Evolutionary conservation across 2,888 invertebrate species (phyloP).

Genomic region (Xestia sexstrigata): DNA sequence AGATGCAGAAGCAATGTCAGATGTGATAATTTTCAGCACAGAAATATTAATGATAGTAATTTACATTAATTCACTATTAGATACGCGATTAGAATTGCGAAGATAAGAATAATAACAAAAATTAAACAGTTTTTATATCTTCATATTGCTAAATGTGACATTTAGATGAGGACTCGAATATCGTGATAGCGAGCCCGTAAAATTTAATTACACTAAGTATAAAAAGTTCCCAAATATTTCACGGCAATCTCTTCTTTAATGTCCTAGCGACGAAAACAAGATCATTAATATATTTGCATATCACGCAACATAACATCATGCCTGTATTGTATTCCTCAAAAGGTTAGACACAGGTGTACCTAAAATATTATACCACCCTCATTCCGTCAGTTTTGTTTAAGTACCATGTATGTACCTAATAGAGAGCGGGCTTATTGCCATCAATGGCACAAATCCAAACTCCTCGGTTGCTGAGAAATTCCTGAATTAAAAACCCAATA

Average conservation of each 20-base stretch:
- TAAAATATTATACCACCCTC: not conserved
- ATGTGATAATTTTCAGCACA: not conserved
- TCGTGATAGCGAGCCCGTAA: slow-evolving; percentile 28
- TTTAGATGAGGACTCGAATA: slow-evolving; percentile 17
- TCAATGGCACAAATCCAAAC: not conserved
- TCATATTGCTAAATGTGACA: slow-evolving; percentile 22
- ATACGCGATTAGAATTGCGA: slow-evolving; percentile 36
- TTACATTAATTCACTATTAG: slow-evolving; percentile 38
- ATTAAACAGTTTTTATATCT: not conserved
- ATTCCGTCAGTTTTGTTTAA: not conserved
- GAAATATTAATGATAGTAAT: slow-evolving; percentile 25
- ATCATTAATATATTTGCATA: slow-evolving; percentile 28
- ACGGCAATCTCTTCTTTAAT: slow-evolving; percentile 3
- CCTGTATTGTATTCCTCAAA: not conserved
- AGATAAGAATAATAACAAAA: slow-evolving; percentile 24
- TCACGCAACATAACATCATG: not conserved
- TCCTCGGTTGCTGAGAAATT: not conserved
- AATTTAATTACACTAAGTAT: slow-evolving; percentile 35
- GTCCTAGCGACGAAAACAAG: slow-evolving; percentile 3
- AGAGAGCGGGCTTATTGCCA: not conserved
- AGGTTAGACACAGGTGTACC: not conserved
- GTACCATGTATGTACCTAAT: not conserved
- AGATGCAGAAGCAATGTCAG: not conserved
- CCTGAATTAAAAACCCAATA: not conserved
- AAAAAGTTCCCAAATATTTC: slow-evolving; percentile 17